A percentile compares a stretch with the other conserved stretches of the same genome.
phyloP scores from a whole-genome alignment of 2,797 vertebrate species.

The Jordanella pulchra region DNA sequence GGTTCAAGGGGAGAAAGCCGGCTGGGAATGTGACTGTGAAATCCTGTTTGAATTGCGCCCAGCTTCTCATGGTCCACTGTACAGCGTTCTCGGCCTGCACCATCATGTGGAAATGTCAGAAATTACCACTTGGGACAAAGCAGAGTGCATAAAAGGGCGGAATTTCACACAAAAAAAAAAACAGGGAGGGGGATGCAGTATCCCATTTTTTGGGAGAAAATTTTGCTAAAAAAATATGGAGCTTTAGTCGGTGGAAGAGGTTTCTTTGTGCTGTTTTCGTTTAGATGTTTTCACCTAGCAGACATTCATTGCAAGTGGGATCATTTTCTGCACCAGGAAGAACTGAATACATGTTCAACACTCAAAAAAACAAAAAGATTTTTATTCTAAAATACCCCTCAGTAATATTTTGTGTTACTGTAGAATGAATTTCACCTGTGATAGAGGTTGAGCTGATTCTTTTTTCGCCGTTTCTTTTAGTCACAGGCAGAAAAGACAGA shows the following conservation, averaged over 20 bases:
- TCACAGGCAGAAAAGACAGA: conserved; percentile 27
- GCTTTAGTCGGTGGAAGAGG: conserved; percentile 17
- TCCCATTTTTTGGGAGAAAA: conserved; percentile 4
- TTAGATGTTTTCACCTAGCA: conserved; percentile 31
- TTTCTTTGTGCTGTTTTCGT: conserved; percentile 36
- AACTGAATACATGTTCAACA: neutral
- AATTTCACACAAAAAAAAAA: neutral
- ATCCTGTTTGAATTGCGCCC: conserved; percentile 66
- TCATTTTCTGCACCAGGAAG: neutral
- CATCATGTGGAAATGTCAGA: conserved; percentile 45
- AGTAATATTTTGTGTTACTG: neutral
- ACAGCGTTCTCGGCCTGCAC: conserved; percentile 20
- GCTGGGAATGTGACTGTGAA: conserved; percentile 63
- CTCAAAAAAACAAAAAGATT: neutral
- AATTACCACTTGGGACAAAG: conserved; percentile 28
- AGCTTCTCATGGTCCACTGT: conserved; percentile 52
- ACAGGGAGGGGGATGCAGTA: neutral
- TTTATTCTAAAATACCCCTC: neutral
- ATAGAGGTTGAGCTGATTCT: conserved; percentile 3
- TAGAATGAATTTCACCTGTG: neutral
- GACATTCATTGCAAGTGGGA: conserved; percentile 12
- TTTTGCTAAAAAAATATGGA: conserved; percentile 6
- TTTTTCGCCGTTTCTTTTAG: conserved; percentile 4
- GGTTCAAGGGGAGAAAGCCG: conserved; percentile 57
- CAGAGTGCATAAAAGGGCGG: conserved; percentile 3